Percentiles rank a stretch among this genome's conserved stretches.
Conservation (phyloP, 1,140 invertebrate species). For the Drosophila grimshawi region DNA sequence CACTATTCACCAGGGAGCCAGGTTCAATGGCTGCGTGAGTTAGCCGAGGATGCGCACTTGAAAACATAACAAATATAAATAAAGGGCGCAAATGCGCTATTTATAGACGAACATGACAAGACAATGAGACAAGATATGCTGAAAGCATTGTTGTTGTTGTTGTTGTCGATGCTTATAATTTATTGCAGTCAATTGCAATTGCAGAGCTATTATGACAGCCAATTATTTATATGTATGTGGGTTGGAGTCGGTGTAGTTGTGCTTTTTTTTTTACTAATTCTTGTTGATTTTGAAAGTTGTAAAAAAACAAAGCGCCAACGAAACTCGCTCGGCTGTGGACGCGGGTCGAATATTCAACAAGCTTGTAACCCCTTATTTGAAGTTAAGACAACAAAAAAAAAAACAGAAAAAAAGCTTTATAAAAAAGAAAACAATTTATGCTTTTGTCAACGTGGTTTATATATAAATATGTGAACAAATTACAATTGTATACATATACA, state of each 20-base stretch:
- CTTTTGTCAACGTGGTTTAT: too few relatives aligned
- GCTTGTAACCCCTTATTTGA: too few relatives aligned
- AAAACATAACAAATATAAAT: background rate
- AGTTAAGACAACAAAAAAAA: too few relatives aligned
- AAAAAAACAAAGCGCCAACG: conserved; percentile 4
- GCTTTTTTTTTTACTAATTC: background rate
- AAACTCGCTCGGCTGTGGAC: background rate
- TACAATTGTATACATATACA: too few relatives aligned
- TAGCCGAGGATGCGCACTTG: background rate
- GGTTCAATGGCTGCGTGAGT: conserved; percentile 33
- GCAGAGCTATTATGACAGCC: conserved; percentile 45
- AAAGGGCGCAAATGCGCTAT: conserved; percentile 30
- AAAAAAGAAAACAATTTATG: too few relatives aligned
- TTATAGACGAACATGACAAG: conserved; percentile 21
- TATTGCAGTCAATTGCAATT: conserved; percentile 60
- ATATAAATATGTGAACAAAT: too few relatives aligned
- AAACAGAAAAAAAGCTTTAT: too few relatives aligned
- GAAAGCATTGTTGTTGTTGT: conserved; percentile 35
- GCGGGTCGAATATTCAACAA: background rate
- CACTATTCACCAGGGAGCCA: background rate
- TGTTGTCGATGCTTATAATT: conserved; percentile 65
- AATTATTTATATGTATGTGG: conserved; percentile 25
- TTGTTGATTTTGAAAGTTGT: conserved; percentile 9
- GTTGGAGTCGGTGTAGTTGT: background rate
- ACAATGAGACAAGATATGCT: conserved; percentile 3